Base-by-base conservation (phyloP, 2,113 vertebrate genomes). In the Upupa epops region DNA sequence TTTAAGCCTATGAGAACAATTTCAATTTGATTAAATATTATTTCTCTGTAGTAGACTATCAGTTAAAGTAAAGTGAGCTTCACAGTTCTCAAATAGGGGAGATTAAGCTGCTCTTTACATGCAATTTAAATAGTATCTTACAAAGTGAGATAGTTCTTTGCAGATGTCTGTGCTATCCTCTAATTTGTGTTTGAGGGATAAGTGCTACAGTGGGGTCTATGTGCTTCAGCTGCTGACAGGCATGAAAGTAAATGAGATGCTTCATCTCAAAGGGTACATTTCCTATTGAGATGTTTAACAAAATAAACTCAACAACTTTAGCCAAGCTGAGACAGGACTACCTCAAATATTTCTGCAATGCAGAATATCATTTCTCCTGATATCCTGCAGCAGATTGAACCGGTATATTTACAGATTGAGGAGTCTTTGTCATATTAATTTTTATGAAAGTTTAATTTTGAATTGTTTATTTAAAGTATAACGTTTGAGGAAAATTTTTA, bases 171-270 rank as follows among this genome's bases (percentile, higher is more conserved):
- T 13, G 73, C 77, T 49, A 60, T 42, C 18, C 11, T 94, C 29
- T 70, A 72, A 18, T 37, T 52, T 55, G 54, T 24, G 22, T 94
- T 79, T 84, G 78, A 88, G 48, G 65, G 85, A 6, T 55, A 82
- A 76, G 46, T 37, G 68, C 63, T 84, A 58, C 48, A 60, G 21
- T 46, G 25, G 8, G 32, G 4, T 79, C 5, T 75, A 37, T 58
- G 29, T 42, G 36, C 11, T 71, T 14, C 59, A 86, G 29, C 37
- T 93, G 68, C 12, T 65, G 80, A 51, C 49, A 89, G 46, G 42
- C 37, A 56, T 81, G 72, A 65, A 93, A 92, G 92, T 90, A 91
- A 89, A 89, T 76, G 18, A 83, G n/a, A 89, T 69, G 36, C 69
- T 93, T 69, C n/a, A 75, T 92, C 56, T 88, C 65, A 70, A 7